Evolutionary conservation across 2,888 invertebrate genomes (phyloP), one percentile per base, ranked within the genome.

Genomic region (Andricus curvator): DNA sequence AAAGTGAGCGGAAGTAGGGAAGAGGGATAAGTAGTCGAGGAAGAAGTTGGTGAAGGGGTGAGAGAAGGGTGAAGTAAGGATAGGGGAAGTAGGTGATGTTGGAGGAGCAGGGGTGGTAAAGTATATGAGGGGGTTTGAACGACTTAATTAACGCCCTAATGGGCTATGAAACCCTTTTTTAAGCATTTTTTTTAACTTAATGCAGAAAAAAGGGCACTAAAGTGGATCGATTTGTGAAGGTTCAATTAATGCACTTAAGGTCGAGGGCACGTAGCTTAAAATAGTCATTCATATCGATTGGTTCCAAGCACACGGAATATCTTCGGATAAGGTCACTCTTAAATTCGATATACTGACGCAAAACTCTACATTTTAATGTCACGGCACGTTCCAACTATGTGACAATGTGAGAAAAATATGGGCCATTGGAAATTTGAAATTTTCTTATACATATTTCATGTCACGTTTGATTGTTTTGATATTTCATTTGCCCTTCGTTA

Each of bases 221-320:
- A 48, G 48, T 51, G n/a, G 60, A 80, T 74, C 80, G 82, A 80
- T 78, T 80, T 80, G 62, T 76, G 78, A 56, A 77, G 67, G 78
- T 60, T 74, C 76, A 82, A 82, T 82, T 82, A 80, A 80, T 66
- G 56, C 64, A 78, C 76, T 77, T 70, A 20, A 81, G 65, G 66
- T 51, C 22, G 51, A 77, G 48, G 66, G 74, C 48, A 74, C 20
- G 74, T 56, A 56, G 74, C 74, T 56, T 74, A 74, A 56, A 74
- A 74, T 74, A 74, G 74, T 70, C n/a, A n/a, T 74, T 74, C 51
- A 37, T 74, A 74, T 74, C 74, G 74, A 74, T 74, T 74, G 51
- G n/a, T 56, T 33, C 13, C 51, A 74, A 56, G 74, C 17, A 56
- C 37, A 51, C n/a, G 56, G 56, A 74, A 74, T 56, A 56, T 74